Conservation (phyloP, 1,140 invertebrate genomes). For the Tetragonula clypearis region DNA sequence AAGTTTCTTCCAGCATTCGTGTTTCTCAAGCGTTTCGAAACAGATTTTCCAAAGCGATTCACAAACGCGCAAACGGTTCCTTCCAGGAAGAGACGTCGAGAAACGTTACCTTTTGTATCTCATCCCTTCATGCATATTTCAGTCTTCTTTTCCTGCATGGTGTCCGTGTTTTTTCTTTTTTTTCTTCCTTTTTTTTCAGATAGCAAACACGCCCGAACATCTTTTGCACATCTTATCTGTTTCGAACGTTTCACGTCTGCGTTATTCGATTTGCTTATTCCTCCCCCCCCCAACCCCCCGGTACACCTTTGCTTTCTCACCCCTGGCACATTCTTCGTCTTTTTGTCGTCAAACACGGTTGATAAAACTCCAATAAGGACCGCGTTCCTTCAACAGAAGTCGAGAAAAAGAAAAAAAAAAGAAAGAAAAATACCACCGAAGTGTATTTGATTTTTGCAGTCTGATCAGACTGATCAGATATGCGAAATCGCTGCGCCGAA, state of each 20-base stretch:
- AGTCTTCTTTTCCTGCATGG: not conserved
- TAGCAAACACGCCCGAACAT: not conserved
- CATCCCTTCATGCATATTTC: slow-evolving; percentile 38
- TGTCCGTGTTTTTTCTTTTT: not conserved
- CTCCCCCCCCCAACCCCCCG: not conserved
- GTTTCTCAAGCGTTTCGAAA: not conserved
- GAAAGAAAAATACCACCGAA: not conserved
- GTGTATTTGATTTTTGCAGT: not conserved
- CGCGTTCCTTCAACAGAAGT: not conserved
- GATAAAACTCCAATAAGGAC: not conserved
- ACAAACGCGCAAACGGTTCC: not conserved
- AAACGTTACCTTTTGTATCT: slow-evolving; percentile 20
- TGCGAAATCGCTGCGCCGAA: not conserved
- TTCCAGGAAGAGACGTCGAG: not conserved
- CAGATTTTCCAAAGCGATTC: not conserved
- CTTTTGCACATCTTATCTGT: slow-evolving; percentile 30
- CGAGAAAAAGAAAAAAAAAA: not conserved
- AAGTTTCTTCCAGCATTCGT: not conserved
- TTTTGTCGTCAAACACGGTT: not conserved
- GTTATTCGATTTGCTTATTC: slow-evolving; percentile 31
- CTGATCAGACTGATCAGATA: not conserved
- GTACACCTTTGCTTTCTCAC: not conserved
- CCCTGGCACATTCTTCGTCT: not conserved
- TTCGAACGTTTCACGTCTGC: slow-evolving; percentile 2
- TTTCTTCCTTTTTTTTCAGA: not conserved